Base-by-base conservation (phyloP, 2,888 invertebrate genomes). In the Marasmarcha lunaedactyla region DNA sequence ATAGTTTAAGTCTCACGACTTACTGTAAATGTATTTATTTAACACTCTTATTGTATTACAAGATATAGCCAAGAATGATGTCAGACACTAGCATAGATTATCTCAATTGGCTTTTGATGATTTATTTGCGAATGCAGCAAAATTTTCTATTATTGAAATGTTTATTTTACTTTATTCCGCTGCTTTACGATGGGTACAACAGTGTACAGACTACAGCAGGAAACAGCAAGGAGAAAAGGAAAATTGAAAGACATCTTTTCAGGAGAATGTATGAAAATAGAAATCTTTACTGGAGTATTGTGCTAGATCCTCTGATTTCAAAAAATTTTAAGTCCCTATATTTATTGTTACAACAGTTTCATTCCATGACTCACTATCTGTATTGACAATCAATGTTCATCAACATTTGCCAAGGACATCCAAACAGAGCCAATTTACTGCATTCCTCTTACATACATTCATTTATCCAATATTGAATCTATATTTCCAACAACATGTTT, bases 161-260 rank as follows among this genome's bases (percentile, higher is more conserved):
- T 77, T 76, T 72, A 78, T 78, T 81, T 81, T 65, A 78, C 73
- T 79, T 79, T 79, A 74, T 73, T 78, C 85, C 86, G 87, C 87
- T 88, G 87, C 87, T 86, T 87, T 83, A 84, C 79, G 78, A 85
- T 83, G 85, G 85, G 74, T 83, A 85, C 86, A 85, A 86, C 88
- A 89, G 89, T 89, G 84, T 89, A 88, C 87, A 89, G 90, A 85
- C 87, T 88, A 84, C 90, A 89, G 79, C 90, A 90, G 83, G 90
- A 90, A 83, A 85, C 86, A 69, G 88, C 88, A 74, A 90, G 90
- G 87, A 90, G 90, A 87, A 90, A 90, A 86, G 89, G 89, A 81
- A 91, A 91, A 88, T 88, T 92, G 84, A 91, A 91, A 88, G 91
- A 92, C 87, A 90, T 91, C 86, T 91, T 92, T 87, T 89, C 91